Conservation (phyloP, 2,888 invertebrate genomes). For the Elysia crispata region DNA sequence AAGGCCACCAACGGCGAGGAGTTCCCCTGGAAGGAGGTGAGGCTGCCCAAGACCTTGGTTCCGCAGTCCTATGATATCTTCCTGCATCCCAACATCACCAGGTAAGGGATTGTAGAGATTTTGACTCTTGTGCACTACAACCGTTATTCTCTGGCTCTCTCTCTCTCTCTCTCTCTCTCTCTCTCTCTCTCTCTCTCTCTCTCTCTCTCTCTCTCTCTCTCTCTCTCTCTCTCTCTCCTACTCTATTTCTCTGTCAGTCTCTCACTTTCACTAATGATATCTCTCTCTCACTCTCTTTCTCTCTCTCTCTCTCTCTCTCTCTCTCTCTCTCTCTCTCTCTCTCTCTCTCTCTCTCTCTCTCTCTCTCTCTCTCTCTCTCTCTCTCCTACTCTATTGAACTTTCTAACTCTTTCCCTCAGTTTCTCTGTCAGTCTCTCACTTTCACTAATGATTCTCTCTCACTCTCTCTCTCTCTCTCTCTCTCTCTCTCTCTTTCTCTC, state of each 20-base stretch:
- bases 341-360: too few relatives aligned
- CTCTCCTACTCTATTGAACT: too few relatives aligned
- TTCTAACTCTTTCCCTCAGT: neutral
- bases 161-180: too few relatives aligned
- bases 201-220: too few relatives aligned
- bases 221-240: too few relatives aligned
- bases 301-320: neutral
- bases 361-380: too few relatives aligned
- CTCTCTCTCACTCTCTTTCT: neutral
- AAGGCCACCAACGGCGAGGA: conserved; percentile 67
- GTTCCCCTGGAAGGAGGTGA: conserved; percentile 75
- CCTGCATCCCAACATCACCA: conserved; percentile 94
- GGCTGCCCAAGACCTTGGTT: conserved; percentile 72
- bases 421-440: neutral
- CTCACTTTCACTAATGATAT: neutral
- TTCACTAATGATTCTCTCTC: neutral
- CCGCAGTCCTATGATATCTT: conserved; percentile 89
- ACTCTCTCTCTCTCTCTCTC: conserved; percentile 2
- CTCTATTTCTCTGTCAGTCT: neutral
- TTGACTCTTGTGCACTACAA: too few relatives aligned
- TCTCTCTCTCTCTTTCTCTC: too few relatives aligned
- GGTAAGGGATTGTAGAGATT: too few relatives aligned
- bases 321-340: too few relatives aligned
- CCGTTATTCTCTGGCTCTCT: too few relatives aligned
- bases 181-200: too few relatives aligned